A percentile compares a stretch with the other conserved stretches of the same genome.
Evolutionary conservation across 2,113 vertebrate genomes (phyloP).

Genomic region (Nanorana parkeri): DNA sequence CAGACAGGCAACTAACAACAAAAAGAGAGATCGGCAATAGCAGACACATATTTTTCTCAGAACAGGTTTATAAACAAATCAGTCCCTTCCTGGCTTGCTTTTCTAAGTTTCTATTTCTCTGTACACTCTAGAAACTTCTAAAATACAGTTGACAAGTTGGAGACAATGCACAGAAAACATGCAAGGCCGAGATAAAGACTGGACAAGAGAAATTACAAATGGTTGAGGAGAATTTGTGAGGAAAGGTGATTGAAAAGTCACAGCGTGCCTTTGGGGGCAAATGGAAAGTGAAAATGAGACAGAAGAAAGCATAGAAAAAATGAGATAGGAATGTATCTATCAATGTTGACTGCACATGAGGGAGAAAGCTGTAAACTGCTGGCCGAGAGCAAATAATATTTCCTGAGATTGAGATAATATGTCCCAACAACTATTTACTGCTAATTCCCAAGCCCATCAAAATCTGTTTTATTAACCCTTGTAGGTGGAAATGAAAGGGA

Average conservation of each 20-base stretch:
- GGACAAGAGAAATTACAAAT: constrained; percentile 51
- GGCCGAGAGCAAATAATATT: constrained; percentile 58
- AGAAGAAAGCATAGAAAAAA: constrained; percentile 56
- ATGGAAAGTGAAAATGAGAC: constrained; percentile 56
- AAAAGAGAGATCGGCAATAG: no score
- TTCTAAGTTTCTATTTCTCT: neutral
- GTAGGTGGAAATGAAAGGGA: constrained; percentile 49
- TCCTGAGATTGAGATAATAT: constrained; percentile 57
- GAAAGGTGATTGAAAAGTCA: constrained; percentile 57
- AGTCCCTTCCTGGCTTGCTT: neutral
- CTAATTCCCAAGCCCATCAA: constrained; percentile 55
- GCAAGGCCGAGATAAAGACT: constrained; percentile 30
- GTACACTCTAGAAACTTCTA: constrained; percentile 3
- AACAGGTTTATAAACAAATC: no score
- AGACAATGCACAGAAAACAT: constrained; percentile 23
- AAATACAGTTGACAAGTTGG: neutral
- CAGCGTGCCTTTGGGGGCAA: constrained; percentile 54
- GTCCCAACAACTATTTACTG: constrained; percentile 58
- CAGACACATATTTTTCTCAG: no score
- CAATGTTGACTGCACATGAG: constrained; percentile 57
- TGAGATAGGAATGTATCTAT: constrained; percentile 57
- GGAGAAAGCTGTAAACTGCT: constrained; percentile 55
- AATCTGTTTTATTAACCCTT: constrained; percentile 55
- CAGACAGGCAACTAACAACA: neutral
- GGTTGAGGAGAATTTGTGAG: constrained; percentile 41